Base-by-base conservation (phyloP, 2,888 invertebrate species). In the Hirtodrosophila trivittata region DNA sequence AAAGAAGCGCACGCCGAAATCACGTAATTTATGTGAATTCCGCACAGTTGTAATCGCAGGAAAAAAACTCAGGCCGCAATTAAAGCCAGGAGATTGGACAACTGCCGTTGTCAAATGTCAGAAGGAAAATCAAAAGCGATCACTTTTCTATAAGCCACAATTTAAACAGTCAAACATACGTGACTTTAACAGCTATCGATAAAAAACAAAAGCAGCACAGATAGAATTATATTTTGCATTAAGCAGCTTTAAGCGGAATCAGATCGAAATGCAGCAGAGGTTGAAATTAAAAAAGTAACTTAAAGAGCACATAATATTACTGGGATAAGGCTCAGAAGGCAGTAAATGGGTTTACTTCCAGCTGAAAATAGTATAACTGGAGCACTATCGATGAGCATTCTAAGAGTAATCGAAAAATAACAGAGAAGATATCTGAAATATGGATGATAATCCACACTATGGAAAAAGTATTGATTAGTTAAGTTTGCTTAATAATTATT, bases 21-120 rank as follows among this genome's bases (percentile, higher is more conserved):
- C 68, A 75, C 68, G 84, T 84, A 77, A 84, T 86, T 86, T 84
- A 84, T 84, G 72, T 72, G 82, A 65, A 71, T 68, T 66, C 57
- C 72, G 50, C 56, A 42, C 66, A 59, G 52, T 66, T 49, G 38
- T 54, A 52, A 41, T 60, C 46, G 26, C 50, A 54, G 41, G 33
- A 65, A 57, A 54, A 73, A 65, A 64, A 63, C 54, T 56, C 62
- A 32, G 37, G 65, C 43, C 57, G 72, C 74, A 76, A 76, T 76
- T 78, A 76, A 71, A 66, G 60, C 59, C 57, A 58, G 37, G 28
- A 49, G 26, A 16, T 51, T 21, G 21, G 39, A 45, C 32, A 30
- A n/a, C 39, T 26, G 33, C 6, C 18, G 8, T 28, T 67, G 54
- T 39, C 66, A 57, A 63, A 58, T 37, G 58, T 68, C 72, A 65